Conservation (phyloP, 2,888 invertebrate species). For the Ecdyonurus torrentis region DNA sequence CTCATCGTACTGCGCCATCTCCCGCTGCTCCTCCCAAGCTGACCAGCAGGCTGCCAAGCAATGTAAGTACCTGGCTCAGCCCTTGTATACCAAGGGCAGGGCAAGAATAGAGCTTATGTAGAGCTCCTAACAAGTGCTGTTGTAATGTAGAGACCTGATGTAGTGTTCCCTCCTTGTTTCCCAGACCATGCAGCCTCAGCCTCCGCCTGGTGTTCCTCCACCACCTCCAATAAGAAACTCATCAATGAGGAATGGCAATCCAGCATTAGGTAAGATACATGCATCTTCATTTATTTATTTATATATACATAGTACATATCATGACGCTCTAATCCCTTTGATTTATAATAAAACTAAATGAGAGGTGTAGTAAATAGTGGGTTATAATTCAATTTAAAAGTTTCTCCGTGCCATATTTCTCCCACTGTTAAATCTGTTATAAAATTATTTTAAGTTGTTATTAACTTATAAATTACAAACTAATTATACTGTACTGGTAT, state of each 20-base stretch:
- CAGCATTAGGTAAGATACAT: constrained; percentile 14
- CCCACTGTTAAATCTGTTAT: too few species aligned
- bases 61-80: constrained; percentile 10
- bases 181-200: constrained; percentile 12
- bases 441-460: too few species aligned
- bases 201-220: constrained; percentile 26
- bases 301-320: too few species aligned
- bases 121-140: not conserved
- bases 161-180: not conserved
- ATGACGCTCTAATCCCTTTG: too few species aligned
- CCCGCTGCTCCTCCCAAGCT: constrained; percentile 22
- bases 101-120: not conserved
- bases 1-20: constrained; percentile 22
- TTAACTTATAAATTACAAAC: too few species aligned
- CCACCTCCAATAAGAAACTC: constrained; percentile 43
- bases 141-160: not conserved
- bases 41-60: constrained; percentile 12
- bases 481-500: too few species aligned
- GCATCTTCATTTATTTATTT: constrained; percentile 7
- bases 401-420: too few species aligned
- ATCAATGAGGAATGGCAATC: constrained; percentile 36
- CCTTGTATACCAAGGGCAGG: not conserved
- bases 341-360: too few species aligned
- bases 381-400: too few species aligned
- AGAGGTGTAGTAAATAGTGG: too few species aligned